phyloP scores from a whole-genome alignment of 2,797 vertebrate genomes.

The Gallinago nigripennis region DNA sequence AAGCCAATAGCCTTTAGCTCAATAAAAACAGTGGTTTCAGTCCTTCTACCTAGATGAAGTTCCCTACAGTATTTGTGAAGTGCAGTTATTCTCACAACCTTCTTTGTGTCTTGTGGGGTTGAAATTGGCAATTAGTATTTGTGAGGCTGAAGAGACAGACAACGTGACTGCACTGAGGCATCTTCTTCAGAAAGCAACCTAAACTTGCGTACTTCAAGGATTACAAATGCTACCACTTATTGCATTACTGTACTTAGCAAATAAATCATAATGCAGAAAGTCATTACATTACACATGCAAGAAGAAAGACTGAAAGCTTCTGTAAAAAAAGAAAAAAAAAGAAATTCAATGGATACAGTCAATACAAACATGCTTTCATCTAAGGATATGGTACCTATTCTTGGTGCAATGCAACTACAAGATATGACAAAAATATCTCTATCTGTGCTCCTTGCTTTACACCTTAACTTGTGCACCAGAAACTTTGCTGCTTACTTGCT shows the following conservation, averaged over 20 bases:
- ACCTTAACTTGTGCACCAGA: not conserved
- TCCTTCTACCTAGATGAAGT: not conserved
- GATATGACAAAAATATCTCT: not conserved
- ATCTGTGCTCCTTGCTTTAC: not conserved
- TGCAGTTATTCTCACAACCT: not conserved
- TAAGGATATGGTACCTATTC: not conserved
- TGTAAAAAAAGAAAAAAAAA: not conserved
- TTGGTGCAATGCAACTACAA: no score
- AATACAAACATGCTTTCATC: not conserved
- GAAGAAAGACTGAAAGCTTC: not conserved
- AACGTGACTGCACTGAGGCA: not conserved
- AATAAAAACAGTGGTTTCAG: not conserved
- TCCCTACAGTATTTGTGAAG: not conserved
- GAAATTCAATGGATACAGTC: not conserved
- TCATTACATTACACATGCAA: not conserved
- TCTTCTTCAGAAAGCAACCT: not conserved
- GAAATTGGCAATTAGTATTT: not conserved
- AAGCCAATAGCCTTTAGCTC: not conserved
- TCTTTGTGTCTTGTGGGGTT: not conserved
- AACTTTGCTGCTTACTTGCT: not conserved
- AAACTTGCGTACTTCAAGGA: not conserved
- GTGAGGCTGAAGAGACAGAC: not conserved
- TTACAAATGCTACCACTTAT: not conserved
- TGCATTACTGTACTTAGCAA: not conserved
- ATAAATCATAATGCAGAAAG: not conserved